phyloP scores from a whole-genome alignment of 2,888 invertebrate species.

The Amphipoea lucens region DNA sequence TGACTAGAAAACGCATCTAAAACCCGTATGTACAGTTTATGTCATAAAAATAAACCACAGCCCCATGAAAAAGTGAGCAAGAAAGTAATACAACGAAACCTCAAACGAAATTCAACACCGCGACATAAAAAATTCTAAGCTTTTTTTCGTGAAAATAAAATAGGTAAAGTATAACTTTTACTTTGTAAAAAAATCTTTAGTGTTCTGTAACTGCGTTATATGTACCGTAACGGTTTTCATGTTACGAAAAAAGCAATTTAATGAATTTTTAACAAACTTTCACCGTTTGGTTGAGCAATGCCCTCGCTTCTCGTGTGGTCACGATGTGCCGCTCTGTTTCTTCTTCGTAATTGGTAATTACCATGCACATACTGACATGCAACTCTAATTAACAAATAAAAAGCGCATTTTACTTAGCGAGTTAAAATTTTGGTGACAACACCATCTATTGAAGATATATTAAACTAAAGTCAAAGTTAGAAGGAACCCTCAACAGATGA shows the following conservation, averaged over 20 bases:
- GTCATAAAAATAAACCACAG: constrained; percentile 15
- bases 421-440: constrained; percentile 1
- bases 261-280: constrained; percentile 78
- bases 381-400: constrained; percentile 52
- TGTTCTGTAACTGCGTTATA: constrained; percentile 61
- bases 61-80: neutral
- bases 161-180: constrained; percentile 58
- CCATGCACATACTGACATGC: constrained; percentile 67
- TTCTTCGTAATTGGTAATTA: constrained; percentile 64
- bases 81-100: constrained; percentile 24
- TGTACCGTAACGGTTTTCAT: constrained; percentile 78
- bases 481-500: neutral
- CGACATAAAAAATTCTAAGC: constrained; percentile 48
- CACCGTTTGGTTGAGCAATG: constrained; percentile 73
- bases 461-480: neutral
- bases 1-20: constrained; percentile 5
- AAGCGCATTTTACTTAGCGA: constrained; percentile 20
- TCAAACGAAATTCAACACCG: constrained; percentile 35
- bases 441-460: constrained; percentile 42
- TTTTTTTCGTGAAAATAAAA: constrained; percentile 54
- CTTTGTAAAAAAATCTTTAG: constrained; percentile 53
- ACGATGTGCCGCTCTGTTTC: constrained; percentile 70
- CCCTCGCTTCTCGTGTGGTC: constrained; percentile 63
- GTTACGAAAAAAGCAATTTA: constrained; percentile 76
- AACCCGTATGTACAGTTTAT: neutral